phyloP scores from a whole-genome alignment of 2,113 vertebrate species.

The Petromus typicus region DNA sequence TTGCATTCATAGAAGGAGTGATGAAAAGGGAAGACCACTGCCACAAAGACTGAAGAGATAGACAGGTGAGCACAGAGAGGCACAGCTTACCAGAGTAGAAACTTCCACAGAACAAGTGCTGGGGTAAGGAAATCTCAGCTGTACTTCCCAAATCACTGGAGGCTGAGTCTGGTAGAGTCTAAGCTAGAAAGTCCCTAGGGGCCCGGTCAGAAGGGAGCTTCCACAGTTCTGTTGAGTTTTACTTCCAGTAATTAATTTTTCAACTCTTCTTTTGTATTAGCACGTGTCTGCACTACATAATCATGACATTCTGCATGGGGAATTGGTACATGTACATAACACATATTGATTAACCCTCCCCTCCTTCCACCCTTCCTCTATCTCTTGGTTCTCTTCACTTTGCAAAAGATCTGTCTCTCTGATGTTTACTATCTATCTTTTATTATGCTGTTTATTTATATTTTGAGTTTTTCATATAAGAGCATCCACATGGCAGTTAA shows the following conservation, averaged over 20 bases:
- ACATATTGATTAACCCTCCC: neutral
- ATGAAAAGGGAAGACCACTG: neutral
- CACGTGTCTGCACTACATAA: neutral
- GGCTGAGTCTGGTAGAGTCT: neutral
- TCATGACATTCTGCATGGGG: neutral
- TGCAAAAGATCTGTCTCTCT: neutral
- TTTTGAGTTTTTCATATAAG: neutral
- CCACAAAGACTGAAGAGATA: neutral
- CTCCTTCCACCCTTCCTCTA: neutral
- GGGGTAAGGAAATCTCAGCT: neutral
- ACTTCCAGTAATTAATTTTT: neutral
- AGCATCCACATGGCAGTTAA: neutral
- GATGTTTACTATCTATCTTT: neutral
- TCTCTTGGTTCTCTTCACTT: neutral
- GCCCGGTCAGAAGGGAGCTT: neutral
- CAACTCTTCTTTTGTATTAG: neutral
- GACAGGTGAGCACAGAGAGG: neutral
- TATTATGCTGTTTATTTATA: neutral
- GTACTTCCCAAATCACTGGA: neutral
- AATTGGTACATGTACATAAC: neutral
- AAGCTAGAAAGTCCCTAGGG: neutral
- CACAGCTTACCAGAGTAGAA: neutral
- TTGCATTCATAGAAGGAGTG: neutral
- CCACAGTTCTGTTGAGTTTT: neutral
- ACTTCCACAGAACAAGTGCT: neutral